Evolutionary conservation across 37 sponge, comb jelly and placozoan genomes (phyloP).

Genomic region (Oscarella lobularis): DNA sequence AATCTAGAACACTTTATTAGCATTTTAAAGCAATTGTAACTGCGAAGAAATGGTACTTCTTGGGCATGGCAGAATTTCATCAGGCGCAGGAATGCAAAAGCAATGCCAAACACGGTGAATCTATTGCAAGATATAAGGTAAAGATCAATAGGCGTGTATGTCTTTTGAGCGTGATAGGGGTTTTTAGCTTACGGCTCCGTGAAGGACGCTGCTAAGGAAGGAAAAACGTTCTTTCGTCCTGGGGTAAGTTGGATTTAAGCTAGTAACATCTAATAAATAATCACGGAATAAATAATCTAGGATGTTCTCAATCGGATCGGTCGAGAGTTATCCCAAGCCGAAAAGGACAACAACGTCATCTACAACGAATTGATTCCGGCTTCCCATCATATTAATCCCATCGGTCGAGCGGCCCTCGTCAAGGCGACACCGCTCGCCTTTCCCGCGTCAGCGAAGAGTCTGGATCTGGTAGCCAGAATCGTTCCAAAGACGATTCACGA

Average conservation of each 20-base stretch:
- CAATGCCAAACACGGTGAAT: too few species aligned
- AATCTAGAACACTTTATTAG: too few species aligned
- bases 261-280: not conserved
- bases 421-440: constrained; percentile 62
- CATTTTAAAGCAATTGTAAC: too few species aligned
- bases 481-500: constrained; percentile 66
- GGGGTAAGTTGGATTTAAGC: constrained; percentile 25
- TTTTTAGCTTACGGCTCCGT: constrained; percentile 6
- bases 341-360: constrained; percentile 95
- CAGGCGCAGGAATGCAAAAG: too few species aligned
- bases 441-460: constrained; percentile 39
- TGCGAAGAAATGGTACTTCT: too few species aligned
- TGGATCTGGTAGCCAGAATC: constrained; percentile 71
- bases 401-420: constrained; percentile 72
- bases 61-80: too few species aligned
- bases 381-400: constrained; percentile 54
- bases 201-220: constrained; percentile 53
- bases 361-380: constrained; percentile 85
- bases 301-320: constrained; percentile 8
- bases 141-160: too few species aligned
- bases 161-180: too few species aligned
- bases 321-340: constrained; percentile 44
- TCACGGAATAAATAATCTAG: not conserved
- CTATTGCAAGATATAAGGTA: too few species aligned
- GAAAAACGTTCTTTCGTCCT: constrained; percentile 39